Evolutionary conservation across 2,888 invertebrate genomes (phyloP), one percentile per base, ranked within the genome.

Genomic region (Caenorhabditis sp.): DNA sequence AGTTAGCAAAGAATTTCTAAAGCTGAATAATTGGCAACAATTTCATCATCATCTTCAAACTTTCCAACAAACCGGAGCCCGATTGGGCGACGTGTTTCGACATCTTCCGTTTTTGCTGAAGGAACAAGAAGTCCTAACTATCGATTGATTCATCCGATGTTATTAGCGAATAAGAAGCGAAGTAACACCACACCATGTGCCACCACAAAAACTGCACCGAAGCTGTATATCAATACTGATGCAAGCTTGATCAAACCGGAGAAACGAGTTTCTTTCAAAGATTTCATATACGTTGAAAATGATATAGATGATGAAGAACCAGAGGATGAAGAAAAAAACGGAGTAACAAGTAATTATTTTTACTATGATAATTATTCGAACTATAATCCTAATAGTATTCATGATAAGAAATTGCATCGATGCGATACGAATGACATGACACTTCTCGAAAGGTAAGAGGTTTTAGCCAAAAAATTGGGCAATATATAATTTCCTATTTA

Each of bases 191-290:
- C 63, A 10, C 63, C 60, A 17, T 71, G 71, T 60, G 71, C 54
- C 36, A 57, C 56, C 59, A 65, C 62, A 26, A 61, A 61, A 58
- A 59, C 67, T n/a, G 21, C 65, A 25, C 23, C 72, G 62, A 31
- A 10, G 17, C 36, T 71, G 59, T 72, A 64, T 49, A 67, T 72
- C 58, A 72, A 64, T 64, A 67, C 67, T 20, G 23, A 8, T 21
- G 67, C 62, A 62, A 53, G 60, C 63, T 14, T 31, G 56, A 38
- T 26, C 49, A 38, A 61, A 61, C 21, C 66, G 59, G 75, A 68
- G 57, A 71, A 73, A 66, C 77, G 74, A 63, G 77, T 77, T 66
- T 77, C 77, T 54, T 77, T 77, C 71, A 74, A 75, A 68, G 72
- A 74, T 67, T 64, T 67, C 17, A 14, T 43, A 10, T 17, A 12